These are phyloP conservation scores for Idaea biselata DNA, from an alignment of 2,888 invertebrate genomes.

Conservation along the genomic window DNA sequence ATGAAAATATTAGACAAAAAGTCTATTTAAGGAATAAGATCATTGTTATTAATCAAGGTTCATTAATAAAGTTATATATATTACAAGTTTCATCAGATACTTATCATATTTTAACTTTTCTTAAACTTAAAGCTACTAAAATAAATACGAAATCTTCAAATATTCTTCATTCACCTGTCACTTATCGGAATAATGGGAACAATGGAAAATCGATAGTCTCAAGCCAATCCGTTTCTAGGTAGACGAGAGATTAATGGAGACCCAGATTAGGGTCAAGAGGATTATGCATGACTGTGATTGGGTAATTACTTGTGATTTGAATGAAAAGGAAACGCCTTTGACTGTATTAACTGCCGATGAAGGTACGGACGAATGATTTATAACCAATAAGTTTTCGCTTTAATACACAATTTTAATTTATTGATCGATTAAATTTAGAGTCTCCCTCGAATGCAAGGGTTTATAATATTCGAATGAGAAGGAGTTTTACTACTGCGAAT, in stretches of 20 bases:
- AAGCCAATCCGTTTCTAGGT: not conserved
- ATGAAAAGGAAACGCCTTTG: not conserved
- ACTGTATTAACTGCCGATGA: not conserved
- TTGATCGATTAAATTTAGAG: slow-evolving; percentile 3
- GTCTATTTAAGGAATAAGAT: no score
- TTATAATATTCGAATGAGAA: no score
- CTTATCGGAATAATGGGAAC: not conserved
- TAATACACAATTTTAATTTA: slow-evolving; percentile 17
- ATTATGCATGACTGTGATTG: not conserved
- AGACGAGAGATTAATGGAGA: not conserved
- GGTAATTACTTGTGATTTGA: not conserved
- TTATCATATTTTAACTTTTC: no score
- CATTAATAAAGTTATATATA: no score
- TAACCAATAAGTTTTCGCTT: not conserved
- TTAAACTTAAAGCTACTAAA: not conserved
- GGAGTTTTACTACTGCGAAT: no score
- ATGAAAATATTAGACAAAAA: no score
- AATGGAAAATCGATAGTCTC: not conserved
- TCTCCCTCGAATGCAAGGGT: no score
- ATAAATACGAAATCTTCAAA: not conserved
- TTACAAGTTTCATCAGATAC: no score
- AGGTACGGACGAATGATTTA: not conserved
- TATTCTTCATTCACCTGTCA: not conserved
- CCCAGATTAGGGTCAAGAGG: not conserved
- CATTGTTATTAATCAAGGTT: no score